Conservation (phyloP, 2,888 invertebrate genomes). For the Abrostola triplasia region DNA sequence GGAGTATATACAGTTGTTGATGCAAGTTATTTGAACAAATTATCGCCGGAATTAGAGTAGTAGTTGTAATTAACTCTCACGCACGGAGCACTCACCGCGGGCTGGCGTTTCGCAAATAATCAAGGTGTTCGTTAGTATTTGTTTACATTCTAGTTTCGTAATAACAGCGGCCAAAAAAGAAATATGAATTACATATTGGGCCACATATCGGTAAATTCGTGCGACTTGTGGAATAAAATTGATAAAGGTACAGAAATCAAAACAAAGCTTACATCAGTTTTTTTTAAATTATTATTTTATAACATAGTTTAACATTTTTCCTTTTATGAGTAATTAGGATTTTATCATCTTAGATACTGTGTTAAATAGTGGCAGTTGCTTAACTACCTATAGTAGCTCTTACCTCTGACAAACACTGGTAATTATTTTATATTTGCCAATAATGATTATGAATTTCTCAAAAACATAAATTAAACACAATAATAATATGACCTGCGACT, state of each 20-base stretch:
- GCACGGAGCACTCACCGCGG: constrained; percentile 37
- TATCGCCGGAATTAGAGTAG: constrained; percentile 49
- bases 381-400: too few species aligned
- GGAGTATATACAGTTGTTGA: constrained; percentile 26
- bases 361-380: too few species aligned
- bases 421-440: too few species aligned
- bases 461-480: neutral
- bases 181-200: constrained; percentile 8
- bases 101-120: constrained; percentile 51
- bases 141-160: constrained; percentile 56
- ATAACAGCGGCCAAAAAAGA: constrained; percentile 36
- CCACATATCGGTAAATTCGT: constrained; percentile 11
- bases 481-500: neutral
- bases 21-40: constrained; percentile 48
- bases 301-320: too few species aligned
- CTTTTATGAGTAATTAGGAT: too few species aligned
- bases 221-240: constrained; percentile 2
- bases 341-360: too few species aligned
- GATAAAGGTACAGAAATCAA: neutral
- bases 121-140: constrained; percentile 56
- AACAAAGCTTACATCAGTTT: constrained; percentile 2
- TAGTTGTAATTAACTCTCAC: constrained; percentile 52
- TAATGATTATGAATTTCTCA: too few species aligned
- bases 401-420: too few species aligned
- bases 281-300: neutral